Percentiles rank a stretch among this genome's conserved stretches.
These are phyloP conservation scores for Apostichopus leukothele DNA, from an alignment of 53 echinoderm and acorn worm species.

Conservation along the genomic window DNA sequence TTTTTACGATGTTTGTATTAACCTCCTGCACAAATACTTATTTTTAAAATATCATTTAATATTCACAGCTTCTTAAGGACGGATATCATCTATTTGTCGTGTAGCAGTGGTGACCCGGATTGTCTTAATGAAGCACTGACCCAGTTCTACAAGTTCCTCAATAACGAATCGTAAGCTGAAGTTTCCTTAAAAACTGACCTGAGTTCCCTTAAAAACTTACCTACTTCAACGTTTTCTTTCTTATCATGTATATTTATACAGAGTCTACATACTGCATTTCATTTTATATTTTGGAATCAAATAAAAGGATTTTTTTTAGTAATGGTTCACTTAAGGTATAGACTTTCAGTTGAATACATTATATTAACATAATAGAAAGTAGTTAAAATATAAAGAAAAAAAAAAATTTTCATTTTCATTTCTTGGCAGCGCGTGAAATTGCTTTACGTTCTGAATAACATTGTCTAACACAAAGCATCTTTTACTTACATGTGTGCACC, in stretches of 20 bases:
- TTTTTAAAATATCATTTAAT: background rate
- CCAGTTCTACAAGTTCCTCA: constrained; percentile 54
- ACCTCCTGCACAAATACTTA: background rate
- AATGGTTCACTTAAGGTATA: too few species aligned
- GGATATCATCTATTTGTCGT: constrained; percentile 70
- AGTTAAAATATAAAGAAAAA: too few species aligned
- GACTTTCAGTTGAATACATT: too few species aligned
- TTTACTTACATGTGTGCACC: background rate
- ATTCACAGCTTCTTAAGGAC: constrained; percentile 61
- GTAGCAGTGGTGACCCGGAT: constrained; percentile 60
- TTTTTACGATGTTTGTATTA: background rate
- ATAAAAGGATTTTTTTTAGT: too few species aligned
- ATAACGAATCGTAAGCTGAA: constrained; percentile 46
- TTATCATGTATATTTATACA: too few species aligned
- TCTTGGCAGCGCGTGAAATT: background rate
- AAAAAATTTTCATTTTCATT: too few species aligned
- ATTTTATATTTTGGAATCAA: too few species aligned
- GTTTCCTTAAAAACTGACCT: too few species aligned
- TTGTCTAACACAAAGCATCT: background rate
- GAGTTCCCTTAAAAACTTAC: too few species aligned
- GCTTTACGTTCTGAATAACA: background rate
- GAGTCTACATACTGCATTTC: too few species aligned
- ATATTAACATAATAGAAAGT: too few species aligned
- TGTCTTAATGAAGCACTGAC: constrained; percentile 58
- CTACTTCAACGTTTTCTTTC: too few species aligned